phyloP scores from a whole-genome alignment of 2,797 vertebrate genomes.

The Xiphophorus birchmanni region DNA sequence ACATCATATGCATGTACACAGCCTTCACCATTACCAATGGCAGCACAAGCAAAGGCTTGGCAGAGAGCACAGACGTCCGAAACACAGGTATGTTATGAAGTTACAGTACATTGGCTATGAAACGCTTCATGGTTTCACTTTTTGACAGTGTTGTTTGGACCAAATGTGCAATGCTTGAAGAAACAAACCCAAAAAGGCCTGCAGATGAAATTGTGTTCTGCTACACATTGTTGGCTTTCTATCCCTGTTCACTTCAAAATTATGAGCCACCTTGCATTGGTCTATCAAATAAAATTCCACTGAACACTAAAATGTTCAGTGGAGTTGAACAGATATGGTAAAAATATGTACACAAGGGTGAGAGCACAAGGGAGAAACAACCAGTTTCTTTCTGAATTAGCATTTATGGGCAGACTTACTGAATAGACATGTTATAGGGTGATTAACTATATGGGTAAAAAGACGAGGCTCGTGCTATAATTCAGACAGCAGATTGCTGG shows the following conservation, averaged over 20 bases:
- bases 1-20: conserved; percentile 91
- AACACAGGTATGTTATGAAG: conserved; percentile 78
- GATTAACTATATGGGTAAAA: neutral
- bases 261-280: neutral
- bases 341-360: too few species aligned
- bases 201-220: neutral
- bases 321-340: too few species aligned
- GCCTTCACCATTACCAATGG: conserved; percentile 84
- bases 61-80: conserved; percentile 73
- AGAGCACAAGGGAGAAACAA: neutral
- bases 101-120: neutral
- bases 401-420: neutral
- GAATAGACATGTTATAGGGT: neutral
- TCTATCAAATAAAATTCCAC: neutral
- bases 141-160: neutral
- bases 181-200: neutral
- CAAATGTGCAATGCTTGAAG: neutral
- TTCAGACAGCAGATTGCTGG: neutral
- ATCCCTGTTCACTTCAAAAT: neutral
- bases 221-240: neutral
- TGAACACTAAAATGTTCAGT: neutral
- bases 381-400: neutral
- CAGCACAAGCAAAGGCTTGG: conserved; percentile 72
- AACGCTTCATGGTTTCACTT: neutral
- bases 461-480: neutral